Conservation (phyloP, 2,888 invertebrate species). For the Erynnis tages region DNA sequence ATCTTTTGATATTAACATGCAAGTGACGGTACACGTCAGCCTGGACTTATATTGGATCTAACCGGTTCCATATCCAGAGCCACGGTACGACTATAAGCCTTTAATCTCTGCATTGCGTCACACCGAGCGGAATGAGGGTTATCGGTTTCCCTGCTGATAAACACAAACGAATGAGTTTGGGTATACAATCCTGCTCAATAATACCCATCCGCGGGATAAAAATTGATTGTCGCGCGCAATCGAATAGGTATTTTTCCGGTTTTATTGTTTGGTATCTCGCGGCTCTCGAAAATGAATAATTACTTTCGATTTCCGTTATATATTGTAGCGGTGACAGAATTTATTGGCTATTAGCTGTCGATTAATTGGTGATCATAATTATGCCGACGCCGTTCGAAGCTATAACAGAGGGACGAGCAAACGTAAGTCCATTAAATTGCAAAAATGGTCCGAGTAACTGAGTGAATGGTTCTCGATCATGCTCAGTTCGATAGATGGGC, state of each 20-base stretch:
- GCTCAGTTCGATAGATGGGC: slow-evolving; percentile 10
- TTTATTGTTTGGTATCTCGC: slow-evolving; percentile 47
- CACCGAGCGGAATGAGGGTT: slow-evolving; percentile 73
- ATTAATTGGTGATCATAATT: slow-evolving; percentile 52
- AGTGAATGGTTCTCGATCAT: slow-evolving; percentile 20
- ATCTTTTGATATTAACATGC: slow-evolving; percentile 48
- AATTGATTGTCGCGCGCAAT: slow-evolving; percentile 62
- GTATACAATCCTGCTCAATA: slow-evolving; percentile 58
- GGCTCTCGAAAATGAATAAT: slow-evolving; percentile 50
- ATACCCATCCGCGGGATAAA: slow-evolving; percentile 62
- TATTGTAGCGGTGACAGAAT: slow-evolving; percentile 60
- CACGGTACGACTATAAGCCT: slow-evolving; percentile 66
- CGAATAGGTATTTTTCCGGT: slow-evolving; percentile 52
- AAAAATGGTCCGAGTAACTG: background rate
- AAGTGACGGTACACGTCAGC: slow-evolving; percentile 54
- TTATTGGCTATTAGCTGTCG: slow-evolving; percentile 56
- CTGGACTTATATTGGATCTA: slow-evolving; percentile 65
- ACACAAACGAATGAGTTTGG: slow-evolving; percentile 70
- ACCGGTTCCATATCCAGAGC: slow-evolving; percentile 56
- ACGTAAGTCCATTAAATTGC: background rate
- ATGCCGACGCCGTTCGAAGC: slow-evolving; percentile 31
- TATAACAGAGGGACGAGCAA: background rate
- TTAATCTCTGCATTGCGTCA: slow-evolving; percentile 79
- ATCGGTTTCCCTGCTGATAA: slow-evolving; percentile 74
- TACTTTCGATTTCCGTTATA: slow-evolving; percentile 54